These are phyloP conservation scores for Gorsachius magnificus DNA, from an alignment of 2,797 vertebrate species.

Conservation along the genomic window DNA sequence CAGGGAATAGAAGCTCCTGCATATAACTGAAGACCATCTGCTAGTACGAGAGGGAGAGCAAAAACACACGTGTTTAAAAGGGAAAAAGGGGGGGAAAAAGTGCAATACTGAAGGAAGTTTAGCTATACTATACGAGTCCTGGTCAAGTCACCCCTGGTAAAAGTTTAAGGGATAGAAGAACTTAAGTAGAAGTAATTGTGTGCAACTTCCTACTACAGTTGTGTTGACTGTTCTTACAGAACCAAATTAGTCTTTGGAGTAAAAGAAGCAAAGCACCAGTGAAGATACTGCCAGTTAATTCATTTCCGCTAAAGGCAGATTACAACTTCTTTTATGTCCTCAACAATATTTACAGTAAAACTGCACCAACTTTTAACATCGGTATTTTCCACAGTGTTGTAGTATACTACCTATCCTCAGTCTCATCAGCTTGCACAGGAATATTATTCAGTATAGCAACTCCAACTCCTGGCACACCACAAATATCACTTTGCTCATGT, in stretches of 20 bases:
- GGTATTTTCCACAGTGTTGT: background rate
- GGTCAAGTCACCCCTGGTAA: slow-evolving; percentile 18
- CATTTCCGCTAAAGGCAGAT: background rate
- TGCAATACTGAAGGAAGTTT: slow-evolving; percentile 26
- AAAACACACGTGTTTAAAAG: slow-evolving; percentile 22
- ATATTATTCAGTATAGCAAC: background rate
- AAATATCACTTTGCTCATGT: background rate
- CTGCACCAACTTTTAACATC: background rate
- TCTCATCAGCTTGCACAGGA: background rate
- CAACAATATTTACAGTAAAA: background rate
- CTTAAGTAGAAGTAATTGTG: slow-evolving; percentile 3
- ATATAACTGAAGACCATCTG: slow-evolving; percentile 73
- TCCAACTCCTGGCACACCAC: background rate
- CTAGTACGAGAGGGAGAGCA: slow-evolving; percentile 52
- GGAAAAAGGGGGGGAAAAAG: slow-evolving; percentile 7
- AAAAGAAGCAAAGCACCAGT: background rate
- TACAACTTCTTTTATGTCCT: background rate
- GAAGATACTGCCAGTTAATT: background rate
- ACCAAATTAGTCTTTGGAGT: background rate
- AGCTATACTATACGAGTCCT: background rate
- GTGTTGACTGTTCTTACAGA: background rate
- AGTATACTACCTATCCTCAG: background rate
- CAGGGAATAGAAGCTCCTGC: slow-evolving; percentile 73
- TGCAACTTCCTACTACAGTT: slow-evolving; percentile 1
- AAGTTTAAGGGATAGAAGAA: slow-evolving; percentile 15